Conservation (phyloP, 2,797 vertebrate genomes). For the Phaenicophaeus curvirostris region DNA sequence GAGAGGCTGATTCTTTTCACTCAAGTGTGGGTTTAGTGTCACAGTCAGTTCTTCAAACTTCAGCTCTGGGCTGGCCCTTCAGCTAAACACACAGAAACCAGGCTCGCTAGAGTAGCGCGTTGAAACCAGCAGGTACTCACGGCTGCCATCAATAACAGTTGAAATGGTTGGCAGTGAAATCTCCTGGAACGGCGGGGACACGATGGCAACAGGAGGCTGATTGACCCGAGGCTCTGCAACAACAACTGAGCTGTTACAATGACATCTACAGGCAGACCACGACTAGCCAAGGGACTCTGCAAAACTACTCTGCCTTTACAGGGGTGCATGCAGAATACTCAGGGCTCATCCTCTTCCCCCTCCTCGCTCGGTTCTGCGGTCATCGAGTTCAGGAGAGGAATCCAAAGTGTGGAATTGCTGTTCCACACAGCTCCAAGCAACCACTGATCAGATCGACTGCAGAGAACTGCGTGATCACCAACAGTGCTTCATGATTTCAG, state of each 20-base stretch:
- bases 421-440: neutral
- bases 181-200: constrained; percentile 92
- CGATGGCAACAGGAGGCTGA: constrained; percentile 91
- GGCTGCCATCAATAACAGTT: constrained; percentile 96
- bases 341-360: neutral
- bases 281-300: neutral
- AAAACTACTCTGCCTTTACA: neutral
- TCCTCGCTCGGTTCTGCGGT: neutral
- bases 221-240: constrained; percentile 92
- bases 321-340: neutral
- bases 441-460: neutral
- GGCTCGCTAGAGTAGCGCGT: neutral
- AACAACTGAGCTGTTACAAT: constrained; percentile 4
- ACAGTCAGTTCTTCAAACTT: neutral
- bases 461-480: neutral
- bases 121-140: constrained; percentile 82
- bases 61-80: no score
- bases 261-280: neutral
- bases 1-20: neutral
- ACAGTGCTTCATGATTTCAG: neutral
- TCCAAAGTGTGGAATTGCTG: neutral
- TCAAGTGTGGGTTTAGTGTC: neutral
- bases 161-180: constrained; percentile 95
- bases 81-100: neutral
- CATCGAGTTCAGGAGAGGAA: neutral